phyloP scores from a whole-genome alignment of 2,797 vertebrate genomes.

The Coregonus ussuriensis region DNA sequence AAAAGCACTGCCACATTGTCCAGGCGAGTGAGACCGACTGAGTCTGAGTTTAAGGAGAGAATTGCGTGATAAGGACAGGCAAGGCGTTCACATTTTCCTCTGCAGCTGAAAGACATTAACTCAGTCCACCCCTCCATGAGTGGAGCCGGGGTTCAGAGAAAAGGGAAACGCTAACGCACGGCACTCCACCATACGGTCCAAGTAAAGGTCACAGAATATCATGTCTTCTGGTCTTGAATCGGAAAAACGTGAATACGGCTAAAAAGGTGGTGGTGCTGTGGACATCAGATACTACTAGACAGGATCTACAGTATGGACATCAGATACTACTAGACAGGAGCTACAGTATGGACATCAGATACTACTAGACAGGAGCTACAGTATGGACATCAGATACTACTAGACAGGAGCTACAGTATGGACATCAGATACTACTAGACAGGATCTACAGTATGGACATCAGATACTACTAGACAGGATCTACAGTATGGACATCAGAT shows the following conservation, averaged over 20 bases:
- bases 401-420: no score
- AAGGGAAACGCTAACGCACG: slow-evolving; percentile 37
- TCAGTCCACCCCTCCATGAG: slow-evolving; percentile 33
- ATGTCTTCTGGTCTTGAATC: slow-evolving; percentile 8
- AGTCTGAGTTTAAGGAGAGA: slow-evolving; percentile 27
- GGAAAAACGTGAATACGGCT: slow-evolving; percentile 9
- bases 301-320: no score
- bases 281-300: no score
- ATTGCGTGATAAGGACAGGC: slow-evolving; percentile 47
- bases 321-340: no score
- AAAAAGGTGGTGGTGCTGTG: not conserved
- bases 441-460: no score
- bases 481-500: no score
- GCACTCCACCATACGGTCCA: slow-evolving; percentile 11
- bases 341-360: no score
- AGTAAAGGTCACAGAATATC: slow-evolving; percentile 44
- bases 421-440: no score
- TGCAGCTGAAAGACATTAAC: slow-evolving; percentile 62
- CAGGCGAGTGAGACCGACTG: slow-evolving; percentile 19
- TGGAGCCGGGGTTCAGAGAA: slow-evolving; percentile 18
- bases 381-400: no score
- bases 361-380: no score
- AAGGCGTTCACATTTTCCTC: slow-evolving; percentile 42
- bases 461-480: no score
- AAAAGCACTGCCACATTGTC: not conserved